Evolutionary conservation across 2,113 vertebrate genomes (phyloP).

Genomic region (Hippocampus zosterae): DNA sequence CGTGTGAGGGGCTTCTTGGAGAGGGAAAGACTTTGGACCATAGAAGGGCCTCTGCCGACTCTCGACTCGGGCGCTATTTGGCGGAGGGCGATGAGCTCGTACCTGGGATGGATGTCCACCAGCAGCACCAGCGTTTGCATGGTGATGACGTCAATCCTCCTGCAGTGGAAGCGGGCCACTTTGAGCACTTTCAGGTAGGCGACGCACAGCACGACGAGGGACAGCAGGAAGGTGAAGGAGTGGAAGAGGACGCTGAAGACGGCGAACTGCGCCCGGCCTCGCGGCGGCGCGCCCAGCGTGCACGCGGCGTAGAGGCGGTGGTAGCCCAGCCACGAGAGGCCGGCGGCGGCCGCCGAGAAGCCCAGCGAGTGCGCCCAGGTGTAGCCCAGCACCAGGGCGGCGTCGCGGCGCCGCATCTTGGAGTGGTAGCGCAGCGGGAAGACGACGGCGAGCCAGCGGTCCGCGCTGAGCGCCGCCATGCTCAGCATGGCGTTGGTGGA

Average conservation of each 20-base stretch:
- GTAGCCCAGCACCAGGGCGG: constrained; percentile 87
- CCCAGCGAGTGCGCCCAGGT: constrained; percentile 89
- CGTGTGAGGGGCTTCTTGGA: too few relatives aligned
- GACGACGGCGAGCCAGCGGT: constrained; percentile 95
- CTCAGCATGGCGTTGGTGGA: constrained; percentile 95
- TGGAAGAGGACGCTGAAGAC: constrained; percentile 90
- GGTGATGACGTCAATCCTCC: constrained; percentile 94
- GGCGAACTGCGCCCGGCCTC: constrained; percentile 82
- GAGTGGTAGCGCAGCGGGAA: constrained; percentile 95
- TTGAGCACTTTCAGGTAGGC: constrained; percentile 97
- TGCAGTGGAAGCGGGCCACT: constrained; percentile 95
- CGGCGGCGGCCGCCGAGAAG: constrained; percentile 85
- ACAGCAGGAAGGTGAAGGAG: constrained; percentile 88
- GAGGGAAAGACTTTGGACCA: too few relatives aligned
- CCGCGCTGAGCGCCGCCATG: constrained; percentile 96
- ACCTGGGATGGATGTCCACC: constrained; percentile 98
- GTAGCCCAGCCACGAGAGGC: constrained; percentile 93
- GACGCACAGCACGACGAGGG: constrained; percentile 88
- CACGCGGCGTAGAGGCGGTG: constrained; percentile 92
- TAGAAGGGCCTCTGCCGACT: too few relatives aligned
- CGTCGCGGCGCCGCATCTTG: constrained; percentile 90
- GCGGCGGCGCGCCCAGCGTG: constrained; percentile 80
- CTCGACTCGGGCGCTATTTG: too few relatives aligned
- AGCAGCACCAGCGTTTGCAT: constrained; percentile 98
- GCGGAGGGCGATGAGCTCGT: constrained; percentile 47